phyloP scores from a whole-genome alignment of 2,797 vertebrate species.

The Pitangus sulphuratus region DNA sequence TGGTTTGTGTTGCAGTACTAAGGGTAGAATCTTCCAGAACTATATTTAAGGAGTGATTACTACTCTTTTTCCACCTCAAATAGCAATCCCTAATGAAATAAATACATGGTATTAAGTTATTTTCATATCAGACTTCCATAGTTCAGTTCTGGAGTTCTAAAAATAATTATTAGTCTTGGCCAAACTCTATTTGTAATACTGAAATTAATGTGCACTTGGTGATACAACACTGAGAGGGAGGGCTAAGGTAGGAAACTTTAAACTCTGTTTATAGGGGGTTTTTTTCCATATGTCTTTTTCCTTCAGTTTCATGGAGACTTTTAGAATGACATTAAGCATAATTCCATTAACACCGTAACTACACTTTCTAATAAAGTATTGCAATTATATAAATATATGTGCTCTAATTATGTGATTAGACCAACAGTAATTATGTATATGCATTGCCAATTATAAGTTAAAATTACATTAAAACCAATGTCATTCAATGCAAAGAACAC shows the following conservation, averaged over 20 bases:
- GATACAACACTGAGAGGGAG: background rate
- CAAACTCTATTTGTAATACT: background rate
- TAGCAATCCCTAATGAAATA: background rate
- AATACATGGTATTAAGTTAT: background rate
- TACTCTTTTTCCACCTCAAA: background rate
- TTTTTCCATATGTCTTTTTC: background rate
- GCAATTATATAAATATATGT: conserved; percentile 45
- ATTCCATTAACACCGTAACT: conserved; percentile 18
- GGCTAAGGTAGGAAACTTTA: background rate
- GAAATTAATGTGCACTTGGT: background rate
- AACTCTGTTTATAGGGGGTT: background rate
- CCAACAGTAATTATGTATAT: conserved; percentile 20
- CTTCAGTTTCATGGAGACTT: background rate
- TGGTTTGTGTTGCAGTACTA: background rate
- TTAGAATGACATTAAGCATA: background rate
- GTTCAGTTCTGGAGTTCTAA: background rate
- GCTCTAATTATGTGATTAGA: conserved; percentile 45
- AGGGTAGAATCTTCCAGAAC: background rate
- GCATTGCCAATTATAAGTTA: conserved; percentile 20
- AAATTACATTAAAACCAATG: conserved; percentile 18
- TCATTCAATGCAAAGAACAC: background rate
- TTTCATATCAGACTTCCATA: background rate
- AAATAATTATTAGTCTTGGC: background rate
- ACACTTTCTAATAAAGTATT: conserved; percentile 31
- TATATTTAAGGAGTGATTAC: background rate